Percentiles rank a stretch among this genome's conserved stretches.
These are phyloP conservation scores for Eledona agricola DNA, from an alignment of 2,888 invertebrate genomes.

Conservation along the genomic window DNA sequence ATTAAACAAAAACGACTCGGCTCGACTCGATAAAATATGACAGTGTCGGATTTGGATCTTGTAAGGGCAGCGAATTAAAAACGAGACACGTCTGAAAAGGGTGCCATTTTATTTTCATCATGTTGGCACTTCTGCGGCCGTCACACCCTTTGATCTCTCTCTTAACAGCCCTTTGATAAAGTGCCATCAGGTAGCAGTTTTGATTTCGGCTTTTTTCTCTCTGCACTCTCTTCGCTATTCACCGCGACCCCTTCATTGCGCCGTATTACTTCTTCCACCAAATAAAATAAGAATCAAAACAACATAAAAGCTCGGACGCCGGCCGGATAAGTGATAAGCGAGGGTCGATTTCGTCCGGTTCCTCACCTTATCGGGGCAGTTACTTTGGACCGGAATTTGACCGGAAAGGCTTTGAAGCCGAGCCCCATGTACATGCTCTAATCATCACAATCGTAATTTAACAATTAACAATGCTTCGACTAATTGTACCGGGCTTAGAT, in stretches of 20 bases:
- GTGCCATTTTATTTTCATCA: slow-evolving; percentile 29
- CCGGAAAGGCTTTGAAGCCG: too few species aligned
- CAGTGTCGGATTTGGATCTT: slow-evolving; percentile 45
- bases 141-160: slow-evolving; percentile 23
- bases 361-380: slow-evolving; percentile 44
- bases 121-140: slow-evolving; percentile 33
- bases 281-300: slow-evolving; percentile 57
- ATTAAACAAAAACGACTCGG: slow-evolving; percentile 37
- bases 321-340: too few species aligned
- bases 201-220: slow-evolving; percentile 3
- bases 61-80: slow-evolving; percentile 41
- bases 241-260: slow-evolving; percentile 33
- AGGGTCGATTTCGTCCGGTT: slow-evolving; percentile 21
- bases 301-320: slow-evolving; percentile 52
- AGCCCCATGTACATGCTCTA: too few species aligned
- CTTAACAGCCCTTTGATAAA: slow-evolving; percentile 22
- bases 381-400: slow-evolving; percentile 42
- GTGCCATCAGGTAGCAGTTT: slow-evolving; percentile 12
- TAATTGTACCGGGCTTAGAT: too few species aligned
- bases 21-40: slow-evolving; percentile 37
- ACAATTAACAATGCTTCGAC: too few species aligned
- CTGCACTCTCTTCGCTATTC: slow-evolving; percentile 10
- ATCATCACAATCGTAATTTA: too few species aligned
- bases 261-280: slow-evolving; percentile 50
- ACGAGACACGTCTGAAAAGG: slow-evolving; percentile 33